Evolutionary conservation across 1,140 invertebrate genomes (phyloP).

Genomic region (Heliconius melpomene): DNA sequence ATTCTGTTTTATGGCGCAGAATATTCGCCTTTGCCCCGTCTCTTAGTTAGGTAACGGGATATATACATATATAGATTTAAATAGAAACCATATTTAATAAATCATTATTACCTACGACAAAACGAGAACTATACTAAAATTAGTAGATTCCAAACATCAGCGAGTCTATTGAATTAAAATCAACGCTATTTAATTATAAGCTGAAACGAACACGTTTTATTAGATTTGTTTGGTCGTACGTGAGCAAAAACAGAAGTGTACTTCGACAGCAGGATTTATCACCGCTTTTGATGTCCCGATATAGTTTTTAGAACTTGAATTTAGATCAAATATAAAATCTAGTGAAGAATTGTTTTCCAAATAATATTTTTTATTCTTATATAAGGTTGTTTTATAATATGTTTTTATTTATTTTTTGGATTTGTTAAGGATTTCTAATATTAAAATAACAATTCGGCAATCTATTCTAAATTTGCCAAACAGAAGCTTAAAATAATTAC

Average conservation of each 20-base stretch:
- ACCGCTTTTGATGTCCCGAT: slow-evolving; percentile 40
- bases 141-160: background rate
- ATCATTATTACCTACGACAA: too few species aligned
- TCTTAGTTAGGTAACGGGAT: too few species aligned
- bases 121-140: background rate
- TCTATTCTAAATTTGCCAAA: too few species aligned
- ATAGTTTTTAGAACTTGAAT: slow-evolving; percentile 14
- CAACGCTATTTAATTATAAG: slow-evolving; percentile 7
- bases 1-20: too few species aligned
- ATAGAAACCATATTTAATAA: too few species aligned
- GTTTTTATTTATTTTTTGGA: too few species aligned
- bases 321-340: background rate
- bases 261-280: slow-evolving; percentile 34
- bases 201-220: slow-evolving; percentile 24
- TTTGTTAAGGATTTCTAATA: too few species aligned
- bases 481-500: too few species aligned
- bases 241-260: slow-evolving; percentile 39
- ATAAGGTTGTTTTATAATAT: too few species aligned
- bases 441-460: too few species aligned
- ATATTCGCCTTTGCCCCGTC: too few species aligned
- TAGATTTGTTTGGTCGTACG: slow-evolving; percentile 24
- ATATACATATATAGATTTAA: too few species aligned
- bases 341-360: background rate
- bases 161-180: background rate
- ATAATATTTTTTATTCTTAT: background rate